Base-by-base conservation (phyloP, 2,888 invertebrate species). In the Cryptus armator region DNA sequence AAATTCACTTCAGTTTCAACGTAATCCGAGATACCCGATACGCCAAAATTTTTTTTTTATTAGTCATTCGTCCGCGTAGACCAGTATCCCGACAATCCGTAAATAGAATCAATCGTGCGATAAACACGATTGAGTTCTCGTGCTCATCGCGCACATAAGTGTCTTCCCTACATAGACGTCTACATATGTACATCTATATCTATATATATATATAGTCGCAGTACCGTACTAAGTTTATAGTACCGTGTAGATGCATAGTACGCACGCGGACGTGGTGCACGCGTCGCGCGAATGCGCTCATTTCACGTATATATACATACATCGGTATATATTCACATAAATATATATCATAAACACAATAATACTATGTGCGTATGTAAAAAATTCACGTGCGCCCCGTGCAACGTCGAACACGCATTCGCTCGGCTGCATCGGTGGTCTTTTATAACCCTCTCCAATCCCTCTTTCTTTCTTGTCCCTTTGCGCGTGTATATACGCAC, bases 21-120 rank as follows among this genome's bases (percentile, higher is more conserved):
- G 14, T 62, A 62, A 29, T 62, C 59, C 59, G 14, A 12, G 59
- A 62, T 14, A 62, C 14, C 14, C 29, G 59, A 14, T 29, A 62
- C 59, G 32, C 24, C 59, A n/a, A 32, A 62, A 19, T 7, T 24
- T 14, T 29, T n/a, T 7, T 62, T 14, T 3, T 7, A n/a, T 7
- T 29, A 32, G 4, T n/a, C 59, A n/a, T 3, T 62, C 32, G 59
- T 62, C n/a, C 46, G 46, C 9, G n/a, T 62, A 29, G 46, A 46
- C 29, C 43, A 32, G 74, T 16, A n/a, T 62, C 19, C 44, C 46
- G 24, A 66, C 70, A 75, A 75, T 71, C 29, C 75, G 64, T 48
- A 75, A 70, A 83, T 64, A 56, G 75, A 83, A 70, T 76, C 70
- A 84, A 80, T 68, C 76, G 84, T 68, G 46, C 79, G 81, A 53